Percentiles rank a stretch among this genome's conserved stretches.
These are phyloP conservation scores for Acipenser transmontanus DNA, from an alignment of 2,797 vertebrate genomes.

Conservation along the genomic window DNA sequence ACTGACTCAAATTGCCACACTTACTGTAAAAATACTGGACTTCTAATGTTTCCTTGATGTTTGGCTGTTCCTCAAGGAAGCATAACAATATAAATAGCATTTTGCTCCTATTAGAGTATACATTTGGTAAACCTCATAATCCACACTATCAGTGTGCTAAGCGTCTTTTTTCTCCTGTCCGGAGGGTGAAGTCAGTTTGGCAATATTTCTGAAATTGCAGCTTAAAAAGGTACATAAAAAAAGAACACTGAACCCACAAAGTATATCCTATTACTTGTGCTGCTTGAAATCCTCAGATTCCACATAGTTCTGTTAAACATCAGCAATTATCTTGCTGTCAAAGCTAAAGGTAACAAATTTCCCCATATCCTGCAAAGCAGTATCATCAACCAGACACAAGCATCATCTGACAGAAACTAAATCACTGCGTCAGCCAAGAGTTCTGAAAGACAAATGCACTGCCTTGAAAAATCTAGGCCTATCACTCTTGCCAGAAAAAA, in stretches of 20 bases:
- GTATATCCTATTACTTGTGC: conserved; percentile 38
- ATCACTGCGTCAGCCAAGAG: conserved; percentile 82
- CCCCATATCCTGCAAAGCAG: conserved; percentile 85
- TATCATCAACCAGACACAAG: conserved; percentile 91
- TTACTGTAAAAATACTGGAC: too few relatives aligned
- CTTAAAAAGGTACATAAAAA: conserved; percentile 2
- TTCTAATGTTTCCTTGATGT: too few relatives aligned
- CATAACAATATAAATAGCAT: too few relatives aligned
- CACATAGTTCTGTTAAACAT: conserved; percentile 99
- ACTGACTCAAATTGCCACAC: too few relatives aligned
- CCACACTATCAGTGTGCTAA: neutral
- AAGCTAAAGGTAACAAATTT: conserved; percentile 97
- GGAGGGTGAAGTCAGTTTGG: conserved; percentile 5
- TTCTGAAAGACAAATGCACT: conserved; percentile 95
- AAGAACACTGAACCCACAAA: conserved; percentile 6
- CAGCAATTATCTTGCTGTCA: conserved; percentile 99
- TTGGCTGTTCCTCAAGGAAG: too few relatives aligned
- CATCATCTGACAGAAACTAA: conserved; percentile 89
- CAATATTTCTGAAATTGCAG: conserved; percentile 2
- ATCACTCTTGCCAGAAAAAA: conserved; percentile 75
- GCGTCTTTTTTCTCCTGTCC: conserved; percentile 6
- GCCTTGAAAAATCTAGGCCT: conserved; percentile 81
- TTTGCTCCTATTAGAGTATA: too few relatives aligned
- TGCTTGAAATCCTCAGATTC: conserved; percentile 85
- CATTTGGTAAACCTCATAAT: too few relatives aligned